Percentiles rank a stretch among this genome's conserved stretches.
Conservation (phyloP, 2,888 invertebrate species). For the Sminthurinus aureus region DNA sequence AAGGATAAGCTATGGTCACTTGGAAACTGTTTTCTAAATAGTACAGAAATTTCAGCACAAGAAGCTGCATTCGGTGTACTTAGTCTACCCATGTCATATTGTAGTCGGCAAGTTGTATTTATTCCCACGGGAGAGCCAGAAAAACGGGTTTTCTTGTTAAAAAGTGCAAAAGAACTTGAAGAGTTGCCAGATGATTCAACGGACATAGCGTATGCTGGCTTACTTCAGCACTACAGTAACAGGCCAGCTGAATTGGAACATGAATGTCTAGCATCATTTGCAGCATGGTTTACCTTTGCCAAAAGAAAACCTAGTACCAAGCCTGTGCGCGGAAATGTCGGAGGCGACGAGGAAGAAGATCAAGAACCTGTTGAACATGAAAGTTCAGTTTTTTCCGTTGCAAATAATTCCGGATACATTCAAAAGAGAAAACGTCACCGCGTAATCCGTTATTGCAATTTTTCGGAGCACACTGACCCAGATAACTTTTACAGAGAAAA, state of each 20-base stretch:
- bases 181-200: conserved; percentile 41
- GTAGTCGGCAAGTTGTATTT: conserved; percentile 26
- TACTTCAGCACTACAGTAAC: conserved; percentile 58
- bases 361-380: not conserved
- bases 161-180: conserved; percentile 52
- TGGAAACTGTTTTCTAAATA: conserved; percentile 57
- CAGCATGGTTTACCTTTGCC: conserved; percentile 32
- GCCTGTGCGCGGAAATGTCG: too few relatives aligned
- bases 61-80: conserved; percentile 56
- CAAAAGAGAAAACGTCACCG: conserved; percentile 14
- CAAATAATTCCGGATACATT: conserved; percentile 28
- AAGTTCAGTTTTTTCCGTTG: not conserved
- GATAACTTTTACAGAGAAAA: conserved; percentile 60
- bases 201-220: conserved; percentile 37
- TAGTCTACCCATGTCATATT: conserved; percentile 41
- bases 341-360: not conserved
- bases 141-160: conserved; percentile 59
- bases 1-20: conserved; percentile 55
- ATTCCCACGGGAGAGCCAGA: conserved; percentile 53
- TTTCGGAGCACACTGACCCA: conserved; percentile 48
- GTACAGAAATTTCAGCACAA: conserved; percentile 57
- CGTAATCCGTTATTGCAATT: conserved; percentile 50
- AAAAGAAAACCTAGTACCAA: not conserved
- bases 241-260: conserved; percentile 57
- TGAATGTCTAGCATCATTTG: conserved; percentile 60